Percentiles rank a stretch among this genome's conserved stretches.
These are phyloP conservation scores for Sporophila hypoxantha DNA, from an alignment of 2,113 vertebrate species.

Conservation along the genomic window DNA sequence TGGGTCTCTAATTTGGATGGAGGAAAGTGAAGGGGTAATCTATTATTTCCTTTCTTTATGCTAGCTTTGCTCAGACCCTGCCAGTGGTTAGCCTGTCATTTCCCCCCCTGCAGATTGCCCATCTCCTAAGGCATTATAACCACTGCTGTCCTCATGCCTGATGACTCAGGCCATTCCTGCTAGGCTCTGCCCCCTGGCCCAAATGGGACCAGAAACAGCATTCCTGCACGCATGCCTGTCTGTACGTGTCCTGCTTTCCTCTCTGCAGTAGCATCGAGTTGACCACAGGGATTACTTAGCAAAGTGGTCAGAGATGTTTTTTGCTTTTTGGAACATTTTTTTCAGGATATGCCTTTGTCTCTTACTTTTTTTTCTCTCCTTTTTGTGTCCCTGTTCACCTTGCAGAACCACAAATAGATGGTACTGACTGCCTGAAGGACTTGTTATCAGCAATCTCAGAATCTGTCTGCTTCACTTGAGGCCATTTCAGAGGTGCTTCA, in stretches of 20 bases:
- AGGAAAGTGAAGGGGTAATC: background rate
- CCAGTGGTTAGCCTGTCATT: background rate
- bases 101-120: background rate
- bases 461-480: background rate
- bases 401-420: background rate
- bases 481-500: background rate
- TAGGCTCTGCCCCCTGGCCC: background rate
- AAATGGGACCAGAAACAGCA: background rate
- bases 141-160: background rate
- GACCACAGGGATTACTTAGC: background rate
- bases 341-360: background rate
- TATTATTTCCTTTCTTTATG: background rate
- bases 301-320: background rate
- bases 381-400: background rate
- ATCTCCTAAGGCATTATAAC: background rate
- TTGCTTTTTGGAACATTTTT: background rate
- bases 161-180: background rate
- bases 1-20: background rate
- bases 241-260: background rate
- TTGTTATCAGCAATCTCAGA: background rate
- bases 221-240: fast-evolving
- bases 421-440: background rate
- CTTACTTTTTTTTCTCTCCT: background rate
- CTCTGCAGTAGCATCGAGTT: background rate
- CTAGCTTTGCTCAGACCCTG: background rate